Conservation (phyloP, 2,113 vertebrate species). For the Pagrus major region DNA sequence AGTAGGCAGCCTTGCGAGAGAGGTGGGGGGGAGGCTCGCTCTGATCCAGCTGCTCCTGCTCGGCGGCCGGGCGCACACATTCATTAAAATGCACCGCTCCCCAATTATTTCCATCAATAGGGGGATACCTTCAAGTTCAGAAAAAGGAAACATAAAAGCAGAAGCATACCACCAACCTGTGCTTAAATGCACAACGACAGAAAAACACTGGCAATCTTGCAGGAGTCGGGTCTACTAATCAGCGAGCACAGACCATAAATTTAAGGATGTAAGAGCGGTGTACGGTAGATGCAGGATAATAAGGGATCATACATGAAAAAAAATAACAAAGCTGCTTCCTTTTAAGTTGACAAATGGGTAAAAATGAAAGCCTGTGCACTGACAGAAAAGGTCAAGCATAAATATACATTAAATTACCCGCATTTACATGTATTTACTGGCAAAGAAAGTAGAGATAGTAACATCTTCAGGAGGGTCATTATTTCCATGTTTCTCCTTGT, state of each 20-base stretch:
- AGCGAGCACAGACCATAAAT: neutral
- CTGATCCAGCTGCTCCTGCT: constrained; percentile 60
- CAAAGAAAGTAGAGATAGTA: neutral
- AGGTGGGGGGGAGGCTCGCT: constrained; percentile 39
- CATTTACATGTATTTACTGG: neutral
- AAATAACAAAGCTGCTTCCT: constrained; percentile 6
- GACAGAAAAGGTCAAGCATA: neutral
- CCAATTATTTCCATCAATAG: constrained; percentile 70
- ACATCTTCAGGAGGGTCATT: neutral
- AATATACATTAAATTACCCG: neutral
- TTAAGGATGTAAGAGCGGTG: constrained; percentile 5
- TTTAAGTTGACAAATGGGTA: constrained; percentile 33
- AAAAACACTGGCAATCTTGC: neutral
- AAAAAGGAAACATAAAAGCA: constrained; percentile 32
- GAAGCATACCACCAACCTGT: neutral
- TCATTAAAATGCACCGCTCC: constrained; percentile 61
- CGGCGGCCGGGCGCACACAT: neutral
- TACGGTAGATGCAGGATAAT: neutral
- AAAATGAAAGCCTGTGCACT: constrained; percentile 15
- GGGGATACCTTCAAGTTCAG: constrained; percentile 54
- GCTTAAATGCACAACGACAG: neutral
- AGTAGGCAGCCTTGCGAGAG: constrained; percentile 30
- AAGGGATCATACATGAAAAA: neutral
- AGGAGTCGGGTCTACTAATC: constrained; percentile 49
- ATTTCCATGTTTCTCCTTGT: neutral